Base-by-base conservation (phyloP, 2,113 vertebrate genomes). In the Arenaria interpres region DNA sequence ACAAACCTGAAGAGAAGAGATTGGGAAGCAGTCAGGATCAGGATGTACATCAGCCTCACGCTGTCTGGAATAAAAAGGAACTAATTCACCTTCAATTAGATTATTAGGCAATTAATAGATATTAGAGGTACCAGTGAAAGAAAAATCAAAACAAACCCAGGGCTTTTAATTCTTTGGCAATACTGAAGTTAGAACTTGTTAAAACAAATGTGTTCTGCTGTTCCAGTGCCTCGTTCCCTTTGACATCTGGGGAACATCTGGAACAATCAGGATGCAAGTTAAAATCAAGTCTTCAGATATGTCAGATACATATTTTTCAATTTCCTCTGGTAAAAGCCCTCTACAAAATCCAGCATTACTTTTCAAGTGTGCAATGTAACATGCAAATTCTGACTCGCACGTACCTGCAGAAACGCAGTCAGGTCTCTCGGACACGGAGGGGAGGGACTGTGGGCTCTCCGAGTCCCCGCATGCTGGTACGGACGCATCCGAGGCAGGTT, bases 171-270 rank as follows among this genome's bases (percentile, higher is more conserved):
- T 82, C 64, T 85, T 84, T 69, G 57, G 35, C 64, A 81, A 48
- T 60, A 53, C 33, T 76, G 22, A 85, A 76, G 66, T 68, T 73
- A 75, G 53, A 84, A 85, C 33, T 20, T 54, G 69, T 82, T 89
- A 50, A 79, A 96, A 81, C 73, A 68, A 93, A 91, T 41, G 16
- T 20, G 23, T 88, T 91, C 92, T 81, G 43, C 92, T 63, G 14
- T 92, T 93, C 64, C 73, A 20, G 12, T 78, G 83, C 67, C 51
- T 67, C 7, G 33, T 21, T 94, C 69, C 68, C 60, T 78, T 45
- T 85, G 94, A 96, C 95, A 97, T 97, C 96, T 97, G 97, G 90
- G 63, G 32, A 97, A 95, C 95, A 95, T 82, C 90, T 97, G 97
- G 95, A 93, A 79, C 81, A 57, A 84, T 72, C 92, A 91, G 86